These are phyloP conservation scores for Papilio machaon DNA, from an alignment of 1,140 invertebrate species.

Conservation along the genomic window DNA sequence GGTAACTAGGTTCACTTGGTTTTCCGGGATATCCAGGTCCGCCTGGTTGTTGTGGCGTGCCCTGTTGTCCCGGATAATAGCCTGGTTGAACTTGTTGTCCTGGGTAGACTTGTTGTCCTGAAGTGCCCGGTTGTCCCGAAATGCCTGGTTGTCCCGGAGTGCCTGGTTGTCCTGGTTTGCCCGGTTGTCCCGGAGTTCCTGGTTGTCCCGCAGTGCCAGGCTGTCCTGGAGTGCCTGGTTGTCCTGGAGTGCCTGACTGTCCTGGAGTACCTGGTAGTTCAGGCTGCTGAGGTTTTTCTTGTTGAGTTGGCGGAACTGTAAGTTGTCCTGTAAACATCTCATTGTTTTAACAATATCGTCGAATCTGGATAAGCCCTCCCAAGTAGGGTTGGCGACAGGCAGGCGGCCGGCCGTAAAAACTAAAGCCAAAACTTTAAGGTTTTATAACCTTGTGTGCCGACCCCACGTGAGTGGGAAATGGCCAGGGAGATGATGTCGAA, in stretches of 20 bases:
- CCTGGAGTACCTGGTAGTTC: conserved; percentile 47
- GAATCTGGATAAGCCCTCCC: no score
- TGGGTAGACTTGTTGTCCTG: conserved; percentile 42
- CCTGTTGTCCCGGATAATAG: conserved; percentile 31
- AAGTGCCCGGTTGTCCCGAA: conserved; percentile 41
- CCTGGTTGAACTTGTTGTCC: conserved; percentile 37
- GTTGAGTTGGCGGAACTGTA: conserved; percentile 41
- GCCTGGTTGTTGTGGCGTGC: conserved; percentile 45
- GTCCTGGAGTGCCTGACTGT: conserved; percentile 44
- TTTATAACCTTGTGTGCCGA: no score
- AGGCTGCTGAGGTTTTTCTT: conserved; percentile 54
- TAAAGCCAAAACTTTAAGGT: no score
- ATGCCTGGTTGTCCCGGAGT: conserved; percentile 35
- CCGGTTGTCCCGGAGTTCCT: conserved; percentile 35
- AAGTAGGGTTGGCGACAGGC: no score
- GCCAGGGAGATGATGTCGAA: no score
- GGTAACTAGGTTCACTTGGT: conserved; percentile 49
- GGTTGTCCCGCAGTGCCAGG: conserved; percentile 39
- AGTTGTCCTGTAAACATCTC: neutral
- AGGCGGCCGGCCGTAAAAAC: no score
- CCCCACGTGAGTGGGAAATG: no score
- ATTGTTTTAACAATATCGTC: neutral
- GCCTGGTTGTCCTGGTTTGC: conserved; percentile 34
- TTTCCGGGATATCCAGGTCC: conserved; percentile 45
- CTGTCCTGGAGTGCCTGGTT: conserved; percentile 39